Percentiles rank a stretch among this genome's conserved stretches.
Conservation (phyloP, 1,140 invertebrate species). For the Papilio machaon region DNA sequence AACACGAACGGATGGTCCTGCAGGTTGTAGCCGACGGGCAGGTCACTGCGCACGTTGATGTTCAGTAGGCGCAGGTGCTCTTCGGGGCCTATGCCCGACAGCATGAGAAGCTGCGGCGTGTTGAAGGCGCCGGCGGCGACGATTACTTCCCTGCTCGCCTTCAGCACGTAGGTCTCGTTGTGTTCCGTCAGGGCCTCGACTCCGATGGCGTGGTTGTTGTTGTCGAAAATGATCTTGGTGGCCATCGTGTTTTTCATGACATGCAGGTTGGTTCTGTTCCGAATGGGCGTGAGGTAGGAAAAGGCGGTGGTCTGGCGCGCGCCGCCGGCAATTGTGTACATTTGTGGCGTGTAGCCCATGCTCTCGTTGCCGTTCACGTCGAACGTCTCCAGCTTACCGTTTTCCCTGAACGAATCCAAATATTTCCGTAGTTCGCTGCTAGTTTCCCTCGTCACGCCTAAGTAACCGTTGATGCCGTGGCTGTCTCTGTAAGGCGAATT, state of each 20-base stretch:
- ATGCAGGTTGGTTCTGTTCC: slow-evolving; percentile 80
- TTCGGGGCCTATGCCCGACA: slow-evolving; percentile 87
- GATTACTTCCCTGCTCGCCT: slow-evolving; percentile 82
- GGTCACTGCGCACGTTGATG: slow-evolving; percentile 83
- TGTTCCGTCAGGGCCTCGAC: slow-evolving; percentile 63
- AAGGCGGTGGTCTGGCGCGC: slow-evolving; percentile 83
- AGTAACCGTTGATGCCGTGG: slow-evolving; percentile 48
- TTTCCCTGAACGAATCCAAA: slow-evolving; percentile 52
- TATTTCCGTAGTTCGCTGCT: slow-evolving; percentile 34
- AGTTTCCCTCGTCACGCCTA: slow-evolving; percentile 45
- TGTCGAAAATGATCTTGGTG: slow-evolving; percentile 84
- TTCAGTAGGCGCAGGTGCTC: slow-evolving; percentile 82
- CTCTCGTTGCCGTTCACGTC: slow-evolving; percentile 50
- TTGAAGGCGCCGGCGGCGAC: slow-evolving; percentile 84
- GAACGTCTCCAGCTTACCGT: slow-evolving; percentile 45
- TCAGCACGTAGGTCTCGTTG: slow-evolving; percentile 82
- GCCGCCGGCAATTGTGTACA: slow-evolving; percentile 83
- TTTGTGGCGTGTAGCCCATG: slow-evolving; percentile 52
- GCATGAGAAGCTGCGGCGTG: slow-evolving; percentile 85
- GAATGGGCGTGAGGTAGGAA: slow-evolving; percentile 80
- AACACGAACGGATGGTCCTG: slow-evolving; percentile 88
- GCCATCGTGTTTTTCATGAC: slow-evolving; percentile 53
- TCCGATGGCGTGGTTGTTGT: slow-evolving; percentile 78
- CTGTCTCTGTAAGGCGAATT: slow-evolving; percentile 35
- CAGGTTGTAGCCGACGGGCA: slow-evolving; percentile 88